A percentile compares a stretch with the other conserved stretches of the same genome.
phyloP scores from a whole-genome alignment of 2,797 vertebrate species.

The Uromys caudimaculatus region DNA sequence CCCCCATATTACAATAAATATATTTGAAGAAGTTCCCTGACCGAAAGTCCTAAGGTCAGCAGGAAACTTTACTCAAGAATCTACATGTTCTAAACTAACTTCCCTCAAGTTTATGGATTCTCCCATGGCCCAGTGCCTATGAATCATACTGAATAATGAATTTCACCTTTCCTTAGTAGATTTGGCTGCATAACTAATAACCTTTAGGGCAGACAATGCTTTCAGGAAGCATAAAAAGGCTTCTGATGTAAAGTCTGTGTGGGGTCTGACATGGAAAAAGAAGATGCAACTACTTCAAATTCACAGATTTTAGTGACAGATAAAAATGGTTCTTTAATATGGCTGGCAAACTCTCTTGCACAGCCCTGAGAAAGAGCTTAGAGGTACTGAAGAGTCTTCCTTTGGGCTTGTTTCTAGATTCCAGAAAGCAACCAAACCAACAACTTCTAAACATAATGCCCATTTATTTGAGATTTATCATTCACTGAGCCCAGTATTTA shows the following conservation, averaged over 20 bases:
- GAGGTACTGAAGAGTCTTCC: background rate
- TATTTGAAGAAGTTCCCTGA: background rate
- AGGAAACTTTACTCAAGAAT: constrained; percentile 42
- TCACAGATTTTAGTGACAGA: constrained; percentile 47
- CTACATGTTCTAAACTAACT: constrained; percentile 32
- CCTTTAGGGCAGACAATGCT: constrained; percentile 26
- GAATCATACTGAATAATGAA: constrained; percentile 31
- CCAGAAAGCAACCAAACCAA: constrained; percentile 33
- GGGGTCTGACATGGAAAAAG: constrained; percentile 37
- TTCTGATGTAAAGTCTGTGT: constrained; percentile 58
- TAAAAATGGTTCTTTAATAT: constrained; percentile 59
- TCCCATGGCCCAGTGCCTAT: background rate
- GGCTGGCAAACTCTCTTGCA: constrained; percentile 5
- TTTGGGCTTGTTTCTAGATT: constrained; percentile 51
- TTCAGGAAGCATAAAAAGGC: constrained; percentile 42
- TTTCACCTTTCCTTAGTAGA: background rate
- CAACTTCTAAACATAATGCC: background rate
- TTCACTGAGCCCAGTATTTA: background rate
- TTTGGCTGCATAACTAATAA: constrained; percentile 4
- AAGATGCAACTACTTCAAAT: constrained; percentile 5
- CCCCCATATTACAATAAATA: background rate
- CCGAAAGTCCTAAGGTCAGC: background rate
- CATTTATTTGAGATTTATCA: constrained; percentile 46
- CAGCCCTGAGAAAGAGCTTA: constrained; percentile 36
- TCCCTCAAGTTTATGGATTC: background rate